phyloP scores from a whole-genome alignment of 2,888 invertebrate species.

The Noctua fimbriata region DNA sequence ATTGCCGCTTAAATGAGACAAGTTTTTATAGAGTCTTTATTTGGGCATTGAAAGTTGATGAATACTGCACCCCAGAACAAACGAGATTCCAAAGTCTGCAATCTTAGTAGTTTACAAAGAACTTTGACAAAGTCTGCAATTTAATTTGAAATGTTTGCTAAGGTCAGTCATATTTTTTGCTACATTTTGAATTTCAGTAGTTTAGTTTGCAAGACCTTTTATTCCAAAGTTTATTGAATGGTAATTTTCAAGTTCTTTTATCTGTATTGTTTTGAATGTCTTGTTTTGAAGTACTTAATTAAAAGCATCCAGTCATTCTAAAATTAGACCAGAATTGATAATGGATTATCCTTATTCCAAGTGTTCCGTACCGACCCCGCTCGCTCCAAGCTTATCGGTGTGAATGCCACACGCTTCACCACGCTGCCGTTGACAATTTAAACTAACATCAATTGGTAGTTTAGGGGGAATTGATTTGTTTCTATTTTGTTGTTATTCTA shows the following conservation, averaged over 20 bases:
- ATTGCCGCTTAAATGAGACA: constrained; percentile 78
- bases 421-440: constrained; percentile 70
- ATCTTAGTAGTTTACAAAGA: constrained; percentile 46
- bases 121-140: constrained; percentile 61
- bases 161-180: constrained; percentile 73
- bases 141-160: constrained; percentile 63
- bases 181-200: constrained; percentile 58
- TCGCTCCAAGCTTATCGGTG: constrained; percentile 68
- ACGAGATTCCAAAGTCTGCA: constrained; percentile 65
- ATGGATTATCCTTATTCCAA: constrained; percentile 51
- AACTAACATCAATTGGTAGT: constrained; percentile 68
- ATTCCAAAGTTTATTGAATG: constrained; percentile 38
- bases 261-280: constrained; percentile 40
- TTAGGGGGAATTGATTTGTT: constrained; percentile 39
- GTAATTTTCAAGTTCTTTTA: constrained; percentile 28
- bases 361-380: constrained; percentile 64
- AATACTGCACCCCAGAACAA: constrained; percentile 57
- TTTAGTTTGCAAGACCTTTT: constrained; percentile 53
- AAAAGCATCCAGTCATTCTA: constrained; percentile 52
- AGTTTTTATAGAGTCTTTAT: constrained; percentile 81
- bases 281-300: constrained; percentile 33
- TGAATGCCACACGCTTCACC: constrained; percentile 73
- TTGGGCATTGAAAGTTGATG: constrained; percentile 78
- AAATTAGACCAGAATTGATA: constrained; percentile 48
- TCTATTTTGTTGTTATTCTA: not conserved